A percentile compares a stretch with the other conserved stretches of the same genome.
Evolutionary conservation across 2,888 invertebrate genomes (phyloP).

Genomic region (Drosophila melanosoma): DNA sequence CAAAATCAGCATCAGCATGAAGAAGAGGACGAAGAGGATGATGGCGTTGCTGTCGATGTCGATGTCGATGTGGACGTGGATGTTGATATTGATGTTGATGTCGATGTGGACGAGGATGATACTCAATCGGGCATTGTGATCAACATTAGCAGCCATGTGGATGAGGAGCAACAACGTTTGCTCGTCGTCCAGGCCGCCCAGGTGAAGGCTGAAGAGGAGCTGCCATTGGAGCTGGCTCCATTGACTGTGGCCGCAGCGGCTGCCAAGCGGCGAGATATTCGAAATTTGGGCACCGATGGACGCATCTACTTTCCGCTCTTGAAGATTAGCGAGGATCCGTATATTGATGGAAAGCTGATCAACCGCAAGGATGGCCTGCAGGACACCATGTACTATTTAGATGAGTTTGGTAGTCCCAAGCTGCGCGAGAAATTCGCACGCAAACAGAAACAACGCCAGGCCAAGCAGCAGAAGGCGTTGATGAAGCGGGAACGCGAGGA

Average conservation of each 20-base stretch:
- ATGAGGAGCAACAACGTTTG: slow-evolving; percentile 19
- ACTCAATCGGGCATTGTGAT: slow-evolving; percentile 72
- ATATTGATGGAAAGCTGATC: slow-evolving; percentile 83
- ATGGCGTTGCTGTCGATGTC: slow-evolving; percentile 19
- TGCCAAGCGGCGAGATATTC: slow-evolving; percentile 51
- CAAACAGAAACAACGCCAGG: slow-evolving; percentile 81
- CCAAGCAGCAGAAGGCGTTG: slow-evolving; percentile 77
- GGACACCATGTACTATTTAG: slow-evolving; percentile 85
- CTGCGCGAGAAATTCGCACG: slow-evolving; percentile 83
- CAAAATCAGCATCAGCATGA: slow-evolving; percentile 47
- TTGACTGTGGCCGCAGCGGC: slow-evolving; percentile 52
- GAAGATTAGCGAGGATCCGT: slow-evolving; percentile 81
- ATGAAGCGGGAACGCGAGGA: slow-evolving; percentile 71
- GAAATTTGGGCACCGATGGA: slow-evolving; percentile 78
- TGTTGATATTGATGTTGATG: slow-evolving; percentile 19
- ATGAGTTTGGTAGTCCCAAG: slow-evolving; percentile 85
- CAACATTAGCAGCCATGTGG: slow-evolving; percentile 36
- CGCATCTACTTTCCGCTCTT: slow-evolving; percentile 81
- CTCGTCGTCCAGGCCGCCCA: slow-evolving; percentile 25
- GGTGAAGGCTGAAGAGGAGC: slow-evolving; percentile 47
- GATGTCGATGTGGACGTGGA: slow-evolving; percentile 30
- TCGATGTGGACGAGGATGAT: slow-evolving; percentile 51
- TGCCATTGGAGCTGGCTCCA: slow-evolving; percentile 49
- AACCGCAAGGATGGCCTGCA: slow-evolving; percentile 84
- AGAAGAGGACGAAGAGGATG: slow-evolving; percentile 56